These are phyloP conservation scores for Hippoglossus hippoglossus DNA, from an alignment of 2,797 vertebrate species.

Conservation along the genomic window DNA sequence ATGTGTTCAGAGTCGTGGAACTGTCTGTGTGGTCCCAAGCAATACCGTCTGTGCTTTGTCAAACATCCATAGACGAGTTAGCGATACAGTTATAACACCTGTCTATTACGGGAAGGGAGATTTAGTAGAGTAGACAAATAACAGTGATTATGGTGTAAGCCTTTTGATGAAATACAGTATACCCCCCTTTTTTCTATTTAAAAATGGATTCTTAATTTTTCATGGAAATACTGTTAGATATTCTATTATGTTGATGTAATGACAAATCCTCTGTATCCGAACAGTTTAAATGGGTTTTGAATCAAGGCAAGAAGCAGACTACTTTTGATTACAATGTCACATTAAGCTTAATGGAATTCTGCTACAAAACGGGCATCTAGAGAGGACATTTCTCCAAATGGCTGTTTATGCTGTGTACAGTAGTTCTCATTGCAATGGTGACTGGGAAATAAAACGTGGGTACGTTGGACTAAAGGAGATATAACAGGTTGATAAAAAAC, in stretches of 20 bases:
- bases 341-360: slow-evolving; percentile 83
- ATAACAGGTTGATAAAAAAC: slow-evolving; percentile 61
- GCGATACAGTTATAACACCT: slow-evolving; percentile 87
- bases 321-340: slow-evolving; percentile 80
- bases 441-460: slow-evolving; percentile 50
- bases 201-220: slow-evolving; percentile 92
- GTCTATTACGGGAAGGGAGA: slow-evolving; percentile 92
- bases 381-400: slow-evolving; percentile 78
- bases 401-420: slow-evolving; percentile 72
- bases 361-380: slow-evolving; percentile 72
- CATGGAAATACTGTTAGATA: slow-evolving; percentile 89
- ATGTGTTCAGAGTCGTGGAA: slow-evolving; percentile 96
- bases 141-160: slow-evolving; percentile 96
- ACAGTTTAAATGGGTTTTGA: slow-evolving; percentile 83
- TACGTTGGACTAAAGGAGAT: slow-evolving; percentile 55
- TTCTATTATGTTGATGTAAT: slow-evolving; percentile 87
- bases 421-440: slow-evolving; percentile 73
- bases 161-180: slow-evolving; percentile 94
- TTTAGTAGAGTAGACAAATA: slow-evolving; percentile 95
- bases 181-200: slow-evolving; percentile 91
- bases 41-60: slow-evolving; percentile 98
- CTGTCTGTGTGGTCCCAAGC: slow-evolving; percentile 92
- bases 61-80: slow-evolving; percentile 94
- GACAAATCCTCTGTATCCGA: slow-evolving; percentile 84
- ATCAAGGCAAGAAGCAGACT: slow-evolving; percentile 77